Base-by-base conservation (phyloP, 2,113 vertebrate species). In the Physeter macrocephalus region DNA sequence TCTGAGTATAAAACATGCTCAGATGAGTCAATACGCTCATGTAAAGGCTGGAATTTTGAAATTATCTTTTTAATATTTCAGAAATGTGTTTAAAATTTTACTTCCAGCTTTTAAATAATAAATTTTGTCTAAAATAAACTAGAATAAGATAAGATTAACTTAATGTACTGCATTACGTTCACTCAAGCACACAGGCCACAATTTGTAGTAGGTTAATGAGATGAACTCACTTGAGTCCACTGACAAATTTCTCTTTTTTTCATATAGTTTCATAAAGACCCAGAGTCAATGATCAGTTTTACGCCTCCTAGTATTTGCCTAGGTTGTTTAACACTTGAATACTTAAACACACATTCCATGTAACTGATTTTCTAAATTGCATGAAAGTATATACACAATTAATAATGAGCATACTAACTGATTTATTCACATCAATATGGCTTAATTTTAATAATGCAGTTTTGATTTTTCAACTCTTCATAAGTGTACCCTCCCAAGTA, bases 401-500 rank as follows among this genome's bases (percentile, higher is more conserved):
- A 89, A 80, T 41, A 90, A 78, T 64, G 17, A 92, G 5, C 61
- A 77, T 71, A 78, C 57, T 90, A 94, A 71, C 34, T 90, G 62
- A 75, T 31, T 88, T 90, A 61, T 59, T 91, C 17, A 34, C 12
- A 93, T 81, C 3, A 39, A 92, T 84, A 96, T 43, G 18, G 7
- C 8, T 83, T 93, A 95, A 92, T 59, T 92, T 31, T 15, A 10
- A 81, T 85, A 89, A 72, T 41, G 7, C 23, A 92, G 46, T 54
- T 94, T 59, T 84, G 67, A 90, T 83, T 96, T 95, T 21, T 15
- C 18, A 90, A 59, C 23, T 92, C 8, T 72, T 96, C 39, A 77
- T 69, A 78, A 95, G 87, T 67, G 3, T 39, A n/a, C 14, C 7
- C 62, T 39, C 31, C 3, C 14, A 88, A 80, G 74, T 54, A 92